Conservation (phyloP, 2,888 invertebrate species). For the Mimachlamys varia region DNA sequence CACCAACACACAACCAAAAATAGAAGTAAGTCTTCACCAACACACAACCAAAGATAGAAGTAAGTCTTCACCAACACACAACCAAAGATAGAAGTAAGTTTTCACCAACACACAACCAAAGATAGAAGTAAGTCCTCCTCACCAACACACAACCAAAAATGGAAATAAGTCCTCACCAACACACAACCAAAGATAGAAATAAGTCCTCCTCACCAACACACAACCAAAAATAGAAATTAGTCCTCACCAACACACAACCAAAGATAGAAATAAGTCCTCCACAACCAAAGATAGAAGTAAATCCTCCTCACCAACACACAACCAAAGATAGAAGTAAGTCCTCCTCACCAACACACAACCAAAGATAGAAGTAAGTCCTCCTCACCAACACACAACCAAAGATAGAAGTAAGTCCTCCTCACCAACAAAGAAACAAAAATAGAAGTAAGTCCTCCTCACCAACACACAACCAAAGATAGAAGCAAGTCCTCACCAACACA, state of each 20-base stretch:
- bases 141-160: not conserved
- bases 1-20: not conserved
- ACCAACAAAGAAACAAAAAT: not conserved
- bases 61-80: not conserved
- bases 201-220: not conserved
- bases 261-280: not conserved
- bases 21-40: not conserved
- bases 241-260: not conserved
- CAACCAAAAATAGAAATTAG: constrained; percentile 5
- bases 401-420: not conserved
- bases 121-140: not conserved
- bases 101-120: constrained; percentile 11
- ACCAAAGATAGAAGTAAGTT: constrained; percentile 21
- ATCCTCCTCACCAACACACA: not conserved
- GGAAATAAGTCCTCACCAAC: not conserved
- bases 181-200: not conserved
- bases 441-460: not conserved
- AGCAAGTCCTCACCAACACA: not conserved
- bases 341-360: not conserved
- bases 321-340: constrained; percentile 23
- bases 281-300: constrained; percentile 29
- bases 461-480: constrained; percentile 34
- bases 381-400: constrained; percentile 14
- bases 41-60: constrained; percentile 23
- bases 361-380: constrained; percentile 1